phyloP scores from a whole-genome alignment of 2,797 vertebrate genomes.

The Aselliscus stoliczkanus region DNA sequence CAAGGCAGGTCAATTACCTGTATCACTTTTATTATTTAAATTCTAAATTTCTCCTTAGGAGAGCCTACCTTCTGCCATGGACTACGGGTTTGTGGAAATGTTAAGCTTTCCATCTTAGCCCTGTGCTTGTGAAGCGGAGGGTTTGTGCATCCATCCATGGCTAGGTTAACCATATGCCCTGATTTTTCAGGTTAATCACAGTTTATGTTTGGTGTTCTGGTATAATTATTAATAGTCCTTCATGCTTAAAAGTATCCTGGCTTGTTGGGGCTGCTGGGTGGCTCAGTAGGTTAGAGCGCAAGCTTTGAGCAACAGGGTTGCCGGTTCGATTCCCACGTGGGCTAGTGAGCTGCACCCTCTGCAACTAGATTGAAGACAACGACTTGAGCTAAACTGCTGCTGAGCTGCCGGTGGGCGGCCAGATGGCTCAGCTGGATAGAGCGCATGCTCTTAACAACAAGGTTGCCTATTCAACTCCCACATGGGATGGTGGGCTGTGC shows the following conservation, averaged over 20 bases:
- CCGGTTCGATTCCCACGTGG: no score
- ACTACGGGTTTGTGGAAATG: not conserved
- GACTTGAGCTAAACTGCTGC: no score
- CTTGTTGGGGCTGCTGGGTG: not conserved
- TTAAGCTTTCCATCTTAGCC: not conserved
- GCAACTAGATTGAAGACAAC: no score
- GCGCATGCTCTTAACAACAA: no score
- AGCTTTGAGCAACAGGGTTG: no score
- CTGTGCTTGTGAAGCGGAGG: not conserved
- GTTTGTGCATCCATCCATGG: not conserved
- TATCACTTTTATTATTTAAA: not conserved
- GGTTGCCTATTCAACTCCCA: no score
- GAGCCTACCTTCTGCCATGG: not conserved
- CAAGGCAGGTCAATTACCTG: not conserved
- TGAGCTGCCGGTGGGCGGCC: no score
- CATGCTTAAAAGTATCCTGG: not conserved
- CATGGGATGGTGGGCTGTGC: no score
- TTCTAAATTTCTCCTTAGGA: not conserved
- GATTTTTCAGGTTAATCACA: not conserved
- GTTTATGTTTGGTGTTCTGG: not conserved
- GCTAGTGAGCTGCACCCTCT: no score
- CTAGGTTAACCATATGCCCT: not conserved
- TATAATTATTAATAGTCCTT: not conserved
- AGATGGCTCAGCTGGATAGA: no score
- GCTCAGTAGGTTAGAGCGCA: no score